Base-by-base conservation (phyloP, 2,888 invertebrate genomes). In the Tryphoninae sp. region DNA sequence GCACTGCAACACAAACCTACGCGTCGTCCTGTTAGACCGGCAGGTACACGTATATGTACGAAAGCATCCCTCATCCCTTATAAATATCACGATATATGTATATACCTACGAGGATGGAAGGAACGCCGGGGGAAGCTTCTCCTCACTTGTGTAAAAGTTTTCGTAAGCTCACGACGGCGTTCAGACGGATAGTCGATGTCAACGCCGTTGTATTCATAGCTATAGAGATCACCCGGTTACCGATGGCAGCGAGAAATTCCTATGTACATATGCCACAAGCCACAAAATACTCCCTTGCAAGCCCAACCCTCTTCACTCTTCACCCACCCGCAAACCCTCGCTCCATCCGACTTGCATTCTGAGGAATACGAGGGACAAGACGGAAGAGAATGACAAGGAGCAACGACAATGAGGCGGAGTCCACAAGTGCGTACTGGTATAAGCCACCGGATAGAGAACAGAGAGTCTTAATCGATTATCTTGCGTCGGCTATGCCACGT, bases 391-490 rank as follows among this genome's bases (percentile, higher is more conserved):
- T 33, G 53, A n/a, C 53, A 42, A 22, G n/a, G 42, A 64, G 40
- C 23, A 45, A 71, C 9, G 69, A 64, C 71, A 77, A 77, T 64
- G 77, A 59, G 58, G 40, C 40, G 23, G 23, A 11, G 19, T 26
- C 51, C 68, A 61, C 33, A 19, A 33, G 22, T 51, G 76, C 61
- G 51, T 49, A 76, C 68, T 51, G 61, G 67, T 61, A 61, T 76
- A 68, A 76, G 51, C 45, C 62, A 67, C 33, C 8, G 68, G 42
- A 77, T 71, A 40, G 77, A 77, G 77, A 77, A 62, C 68, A 40
- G 61, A 68, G 71, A 79, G 82, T 77, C 76, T 73, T 79, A 72
- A 80, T 82, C 76, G 80, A 82, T 82, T 78, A 82, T 78, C 80
- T 69, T 73, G 77, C 77, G 73, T 80, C 79, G 61, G 77, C 80